phyloP scores from a whole-genome alignment of 2,888 invertebrate genomes.

The Cantharis nigra region DNA sequence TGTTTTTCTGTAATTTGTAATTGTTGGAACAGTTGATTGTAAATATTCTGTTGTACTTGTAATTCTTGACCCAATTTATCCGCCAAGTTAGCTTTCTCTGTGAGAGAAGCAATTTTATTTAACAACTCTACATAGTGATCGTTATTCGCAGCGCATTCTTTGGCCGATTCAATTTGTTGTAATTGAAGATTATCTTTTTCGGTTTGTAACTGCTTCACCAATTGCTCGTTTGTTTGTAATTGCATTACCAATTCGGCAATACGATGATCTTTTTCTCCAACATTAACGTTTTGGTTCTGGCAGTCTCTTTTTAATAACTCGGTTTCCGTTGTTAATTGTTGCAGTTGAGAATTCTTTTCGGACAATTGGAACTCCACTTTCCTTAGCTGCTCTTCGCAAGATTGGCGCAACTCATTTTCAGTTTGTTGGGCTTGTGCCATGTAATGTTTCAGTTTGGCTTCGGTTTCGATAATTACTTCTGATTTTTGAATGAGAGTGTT shows the following conservation, averaged over 20 bases:
- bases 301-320: slow-evolving; percentile 45
- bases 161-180: slow-evolving; percentile 16
- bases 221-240: slow-evolving; percentile 42
- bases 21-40: slow-evolving; percentile 33
- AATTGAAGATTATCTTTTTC: slow-evolving; percentile 48
- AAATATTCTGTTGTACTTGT: slow-evolving; percentile 33
- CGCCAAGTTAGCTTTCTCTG: slow-evolving; percentile 31
- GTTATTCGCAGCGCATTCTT: slow-evolving; percentile 15
- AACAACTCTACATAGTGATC: slow-evolving; percentile 30
- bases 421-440: slow-evolving; percentile 49
- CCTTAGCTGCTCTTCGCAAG: slow-evolving; percentile 23
- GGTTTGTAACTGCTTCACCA: slow-evolving; percentile 45
- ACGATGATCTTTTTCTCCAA: slow-evolving; percentile 43
- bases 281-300: slow-evolving; percentile 34
- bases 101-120: slow-evolving; percentile 30
- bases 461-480: slow-evolving; percentile 32
- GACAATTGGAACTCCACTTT: slow-evolving; percentile 51
- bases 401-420: slow-evolving; percentile 19
- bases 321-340: slow-evolving; percentile 37
- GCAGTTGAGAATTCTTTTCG: slow-evolving; percentile 36
- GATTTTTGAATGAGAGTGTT: slow-evolving; percentile 38
- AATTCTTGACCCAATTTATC: slow-evolving; percentile 32
- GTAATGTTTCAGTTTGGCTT: slow-evolving; percentile 53
- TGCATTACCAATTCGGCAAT: slow-evolving; percentile 37
- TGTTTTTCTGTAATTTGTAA: slow-evolving; percentile 40